phyloP scores from a whole-genome alignment of 2,888 invertebrate genomes.

The Leucozona laternaria region DNA sequence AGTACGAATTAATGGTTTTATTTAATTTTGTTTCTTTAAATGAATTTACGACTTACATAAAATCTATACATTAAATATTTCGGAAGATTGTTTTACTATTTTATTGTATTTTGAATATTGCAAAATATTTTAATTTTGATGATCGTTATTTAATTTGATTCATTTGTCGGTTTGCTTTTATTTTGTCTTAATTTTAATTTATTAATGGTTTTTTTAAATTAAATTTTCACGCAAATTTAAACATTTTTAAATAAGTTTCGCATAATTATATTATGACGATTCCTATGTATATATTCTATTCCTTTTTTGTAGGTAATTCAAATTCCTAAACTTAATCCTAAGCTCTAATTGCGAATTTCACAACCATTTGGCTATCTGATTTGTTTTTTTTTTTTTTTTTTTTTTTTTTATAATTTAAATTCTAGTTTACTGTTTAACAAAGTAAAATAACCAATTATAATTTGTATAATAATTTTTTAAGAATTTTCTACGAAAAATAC shows the following conservation, averaged over 20 bases:
- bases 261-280: conserved; percentile 56
- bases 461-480: neutral
- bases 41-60: conserved; percentile 6
- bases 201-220: conserved; percentile 4
- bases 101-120: conserved; percentile 71
- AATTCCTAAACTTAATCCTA: conserved; percentile 75
- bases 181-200: conserved; percentile 43
- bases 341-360: conserved; percentile 80
- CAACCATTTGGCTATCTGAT: conserved; percentile 79
- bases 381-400: conserved; percentile 51
- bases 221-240: neutral
- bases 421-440: conserved; percentile 21
- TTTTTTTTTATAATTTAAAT: conserved; percentile 30
- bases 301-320: conserved; percentile 25
- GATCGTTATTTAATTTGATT: conserved; percentile 49
- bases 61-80: conserved; percentile 28
- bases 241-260: conserved; percentile 12
- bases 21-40: conserved; percentile 7
- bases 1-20: conserved; percentile 28
- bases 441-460: conserved; percentile 29
- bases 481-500: conserved; percentile 25
- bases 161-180: conserved; percentile 34
- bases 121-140: conserved; percentile 42
- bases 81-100: conserved; percentile 72
- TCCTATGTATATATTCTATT: conserved; percentile 31